Base-by-base conservation (phyloP, 2,888 invertebrate genomes). In the Meganola albula region DNA sequence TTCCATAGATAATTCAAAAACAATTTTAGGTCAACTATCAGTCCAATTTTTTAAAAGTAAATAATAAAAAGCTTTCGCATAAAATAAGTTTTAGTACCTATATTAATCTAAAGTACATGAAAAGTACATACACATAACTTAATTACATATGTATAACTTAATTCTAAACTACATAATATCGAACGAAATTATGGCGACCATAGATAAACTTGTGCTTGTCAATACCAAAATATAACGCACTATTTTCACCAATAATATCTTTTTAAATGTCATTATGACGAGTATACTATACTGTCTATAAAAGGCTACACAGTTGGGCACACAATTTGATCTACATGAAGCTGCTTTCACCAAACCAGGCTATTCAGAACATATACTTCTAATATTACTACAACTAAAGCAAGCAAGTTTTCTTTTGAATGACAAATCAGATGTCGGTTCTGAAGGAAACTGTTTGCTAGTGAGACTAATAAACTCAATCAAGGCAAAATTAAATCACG, bases 231-330 rank as follows among this genome's bases (percentile, higher is more conserved):
- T 44, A 52, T 47, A 52, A 60, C 54, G 55, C 49, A 52, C 50
- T 71, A 74, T 75, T 64, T 78, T 79, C 74, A 77, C 49, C 55
- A 59, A 72, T 74, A 77, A 77, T 76, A 78, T 77, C 71, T 67
- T 68, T 59, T 40, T 58, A 61, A 65, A 69, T 78, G 74, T 77
- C 72, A 74, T 67, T 67, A 64, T 65, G 48, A 73, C 62, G 74
- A 79, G 74, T 74, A 74, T 58, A 61, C 51, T 64, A 66, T 74
- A 65, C 61, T 80, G 77, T 82, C 78, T 80, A 78, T 80, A 78
- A 49, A 53, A 41, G 56, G 61, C 68, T 68, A 55, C 49, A 60
- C 58, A 66, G 60, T 77, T 78, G 78, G 79, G 79, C 83, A 82
- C 76, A 63, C 66, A 58, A 53, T 71, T 83, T 83, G 83, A 83